phyloP scores from a whole-genome alignment of 2,113 vertebrate species.

The Hemiprocne comata region DNA sequence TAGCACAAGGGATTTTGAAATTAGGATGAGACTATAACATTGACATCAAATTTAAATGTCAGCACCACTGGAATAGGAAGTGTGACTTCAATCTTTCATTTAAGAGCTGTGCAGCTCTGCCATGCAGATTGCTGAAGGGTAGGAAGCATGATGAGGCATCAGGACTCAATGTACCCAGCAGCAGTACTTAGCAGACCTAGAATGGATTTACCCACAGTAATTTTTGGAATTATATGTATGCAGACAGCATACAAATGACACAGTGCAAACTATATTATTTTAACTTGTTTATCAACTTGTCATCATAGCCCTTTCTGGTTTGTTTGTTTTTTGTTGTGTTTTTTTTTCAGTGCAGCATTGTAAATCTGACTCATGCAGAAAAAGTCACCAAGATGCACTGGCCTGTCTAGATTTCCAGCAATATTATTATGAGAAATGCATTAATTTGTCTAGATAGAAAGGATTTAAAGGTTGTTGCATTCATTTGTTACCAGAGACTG shows the following conservation, averaged over 20 bases:
- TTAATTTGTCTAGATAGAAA: constrained; percentile 61
- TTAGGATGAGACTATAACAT: neutral
- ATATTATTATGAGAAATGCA: constrained; percentile 40
- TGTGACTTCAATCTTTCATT: neutral
- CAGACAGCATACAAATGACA: neutral
- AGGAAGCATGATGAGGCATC: neutral
- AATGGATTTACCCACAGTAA: constrained; percentile 3
- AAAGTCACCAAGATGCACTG: constrained; percentile 10
- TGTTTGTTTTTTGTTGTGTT: too few species aligned
- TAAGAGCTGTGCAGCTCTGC: neutral
- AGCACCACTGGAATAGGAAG: neutral
- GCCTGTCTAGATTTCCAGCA: neutral
- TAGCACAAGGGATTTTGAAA: constrained; percentile 13
- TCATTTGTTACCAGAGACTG: constrained; percentile 52
- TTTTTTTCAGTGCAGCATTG: neutral
- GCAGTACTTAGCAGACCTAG: neutral
- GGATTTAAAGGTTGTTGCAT: constrained; percentile 61
- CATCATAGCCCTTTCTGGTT: neutral
- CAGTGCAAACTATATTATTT: constrained; percentile 36
- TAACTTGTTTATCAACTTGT: constrained; percentile 55
- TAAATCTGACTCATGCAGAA: constrained; percentile 32
- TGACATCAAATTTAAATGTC: neutral
- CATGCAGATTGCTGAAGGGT: neutral
- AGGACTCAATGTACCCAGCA: neutral
- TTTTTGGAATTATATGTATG: neutral